Base-by-base conservation (phyloP, 2,888 invertebrate genomes). In the Monopis laevigella region DNA sequence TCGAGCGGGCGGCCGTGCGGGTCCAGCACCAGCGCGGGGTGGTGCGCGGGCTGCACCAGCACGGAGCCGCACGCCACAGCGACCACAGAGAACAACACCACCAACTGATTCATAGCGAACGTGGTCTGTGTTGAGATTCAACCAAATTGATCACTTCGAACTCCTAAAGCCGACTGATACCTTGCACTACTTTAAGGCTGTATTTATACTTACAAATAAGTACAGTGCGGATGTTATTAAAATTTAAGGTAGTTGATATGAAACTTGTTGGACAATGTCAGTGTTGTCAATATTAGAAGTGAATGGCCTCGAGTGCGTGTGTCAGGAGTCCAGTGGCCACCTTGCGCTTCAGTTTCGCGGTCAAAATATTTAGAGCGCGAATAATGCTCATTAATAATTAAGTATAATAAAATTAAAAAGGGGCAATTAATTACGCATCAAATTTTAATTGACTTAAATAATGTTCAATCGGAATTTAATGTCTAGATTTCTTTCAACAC, bases 51-150 rank as follows among this genome's bases (percentile, higher is more conserved):
- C 59, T 80, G 77, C 52, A 77, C 80, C 59, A 62, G 54, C 61
- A 65, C 56, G 35, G 81, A 81, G 55, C 85, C 86, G 57, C 78
- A 80, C 45, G 82, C 85, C 59, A 84, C 71, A 49, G 85, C 81
- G 59, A 82, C 68, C 49, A 86, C 69, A 71, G 84, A 84, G 69
- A 83, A 84, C 67, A 86, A 83, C 72, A 84, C 84, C 82, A 84
- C 83, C 83, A 82, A 62, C 77, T 77, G 62, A 62, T 65, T 67
- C 75, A 75, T 77, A 49, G 43, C 53, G 51, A 58, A 56, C 61
- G 62, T 66, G 72, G 72, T 73, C 74, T 74, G 74, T 74, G 72
- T 58, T 59, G 55, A 48, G 47, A 53, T 54, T 57, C 13, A 59
- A 56, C 62, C 59, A 61, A 62, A 57, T 53, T 58, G 62, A 67